Conservation (phyloP, 2,888 invertebrate species). For the Lepidonotus clava region DNA sequence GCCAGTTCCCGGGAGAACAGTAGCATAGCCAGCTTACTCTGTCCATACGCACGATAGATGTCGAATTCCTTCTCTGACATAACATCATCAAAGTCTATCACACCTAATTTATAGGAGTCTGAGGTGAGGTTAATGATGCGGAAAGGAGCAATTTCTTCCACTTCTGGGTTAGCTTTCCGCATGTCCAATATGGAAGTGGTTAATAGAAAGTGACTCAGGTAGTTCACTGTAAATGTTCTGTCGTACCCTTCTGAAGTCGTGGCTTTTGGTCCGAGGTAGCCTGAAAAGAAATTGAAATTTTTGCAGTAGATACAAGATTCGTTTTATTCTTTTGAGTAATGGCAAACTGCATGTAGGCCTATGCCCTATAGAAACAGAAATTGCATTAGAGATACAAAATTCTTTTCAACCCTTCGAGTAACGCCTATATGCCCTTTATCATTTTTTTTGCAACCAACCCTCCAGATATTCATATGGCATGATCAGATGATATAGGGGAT, state of each 20-base stretch:
- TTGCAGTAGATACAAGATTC: too few relatives aligned
- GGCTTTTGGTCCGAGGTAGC: constrained; percentile 73
- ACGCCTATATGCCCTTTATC: too few relatives aligned
- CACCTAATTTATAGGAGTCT: constrained; percentile 67
- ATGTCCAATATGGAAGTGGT: constrained; percentile 70
- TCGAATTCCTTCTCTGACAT: not conserved
- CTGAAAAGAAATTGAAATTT: constrained; percentile 67
- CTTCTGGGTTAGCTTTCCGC: constrained; percentile 10
- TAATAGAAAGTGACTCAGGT: constrained; percentile 75
- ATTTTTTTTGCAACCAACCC: too few relatives aligned
- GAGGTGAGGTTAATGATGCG: constrained; percentile 74
- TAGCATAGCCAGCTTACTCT: constrained; percentile 30
- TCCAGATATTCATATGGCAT: too few relatives aligned
- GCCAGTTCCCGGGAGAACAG: not conserved
- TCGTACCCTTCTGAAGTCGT: constrained; percentile 73
- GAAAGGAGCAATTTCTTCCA: constrained; percentile 71
- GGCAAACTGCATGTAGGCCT: too few relatives aligned
- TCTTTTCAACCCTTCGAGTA: too few relatives aligned
- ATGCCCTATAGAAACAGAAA: too few relatives aligned
- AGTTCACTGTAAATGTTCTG: constrained; percentile 72
- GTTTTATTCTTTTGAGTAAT: too few relatives aligned
- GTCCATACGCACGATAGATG: not conserved
- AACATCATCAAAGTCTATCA: not conserved
- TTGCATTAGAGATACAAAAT: too few relatives aligned
- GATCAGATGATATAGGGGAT: too few relatives aligned